Conservation (phyloP, 1,140 invertebrate genomes). For the Platorchestia sp. region DNA sequence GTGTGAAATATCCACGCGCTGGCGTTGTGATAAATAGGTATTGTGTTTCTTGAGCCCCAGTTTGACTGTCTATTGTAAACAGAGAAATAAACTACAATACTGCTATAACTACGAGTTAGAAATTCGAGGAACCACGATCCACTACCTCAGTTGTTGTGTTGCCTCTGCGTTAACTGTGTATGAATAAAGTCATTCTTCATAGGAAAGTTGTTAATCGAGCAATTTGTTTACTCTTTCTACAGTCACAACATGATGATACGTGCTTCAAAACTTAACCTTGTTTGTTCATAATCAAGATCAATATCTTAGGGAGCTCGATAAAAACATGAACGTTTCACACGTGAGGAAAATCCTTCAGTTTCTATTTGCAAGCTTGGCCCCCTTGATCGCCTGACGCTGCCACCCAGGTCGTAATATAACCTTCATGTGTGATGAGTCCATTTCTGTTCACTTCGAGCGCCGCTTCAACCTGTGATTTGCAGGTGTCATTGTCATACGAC, state of each 20-base stretch:
- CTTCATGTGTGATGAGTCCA: background rate
- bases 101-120: background rate
- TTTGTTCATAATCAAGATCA: background rate
- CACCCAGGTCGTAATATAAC: background rate
- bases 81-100: background rate
- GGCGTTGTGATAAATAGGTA: background rate
- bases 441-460: background rate
- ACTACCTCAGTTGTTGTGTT: background rate
- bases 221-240: background rate
- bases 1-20: background rate
- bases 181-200: background rate
- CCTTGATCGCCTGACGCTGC: background rate
- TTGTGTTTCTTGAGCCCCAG: background rate
- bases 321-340: background rate
- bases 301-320: background rate
- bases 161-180: background rate
- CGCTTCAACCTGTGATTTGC: background rate
- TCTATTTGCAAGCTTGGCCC: background rate
- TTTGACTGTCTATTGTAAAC: background rate
- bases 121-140: background rate
- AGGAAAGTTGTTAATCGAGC: too few species aligned
- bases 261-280: background rate
- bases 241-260: background rate
- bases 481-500: too few species aligned
- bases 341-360: background rate